These are phyloP conservation scores for Corydoras maculifer DNA, from an alignment of 2,113 vertebrate species.

Conservation along the genomic window DNA sequence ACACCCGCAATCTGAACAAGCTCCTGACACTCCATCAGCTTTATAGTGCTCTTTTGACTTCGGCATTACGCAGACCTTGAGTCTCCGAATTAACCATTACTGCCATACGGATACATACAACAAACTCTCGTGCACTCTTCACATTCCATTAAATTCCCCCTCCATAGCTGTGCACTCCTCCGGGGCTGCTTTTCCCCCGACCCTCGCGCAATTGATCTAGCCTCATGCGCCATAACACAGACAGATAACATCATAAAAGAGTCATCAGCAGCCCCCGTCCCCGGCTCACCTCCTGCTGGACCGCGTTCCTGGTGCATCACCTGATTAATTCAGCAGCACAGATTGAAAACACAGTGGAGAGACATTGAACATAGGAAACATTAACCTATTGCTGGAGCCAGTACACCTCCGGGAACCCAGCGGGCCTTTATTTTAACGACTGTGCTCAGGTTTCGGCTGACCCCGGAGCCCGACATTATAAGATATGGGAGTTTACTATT, in stretches of 20 bases:
- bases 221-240: constrained; percentile 16
- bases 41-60: constrained; percentile 13
- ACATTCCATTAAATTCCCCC: constrained; percentile 12
- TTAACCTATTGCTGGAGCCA: background rate
- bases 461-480: no score
- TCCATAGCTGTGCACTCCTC: background rate
- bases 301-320: constrained; percentile 12
- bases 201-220: constrained; percentile 5
- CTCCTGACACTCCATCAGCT: constrained; percentile 27
- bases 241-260: constrained; percentile 29
- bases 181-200: constrained; percentile 9
- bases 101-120: background rate
- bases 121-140: background rate
- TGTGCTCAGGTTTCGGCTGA: no score
- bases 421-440: no score
- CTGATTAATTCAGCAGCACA: constrained; percentile 32
- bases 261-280: constrained; percentile 13
- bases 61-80: constrained; percentile 14
- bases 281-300: constrained; percentile 20
- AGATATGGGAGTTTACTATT: no score
- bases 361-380: background rate
- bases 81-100: constrained; percentile 14
- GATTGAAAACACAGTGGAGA: constrained; percentile 10
- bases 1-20: background rate
- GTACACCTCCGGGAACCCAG: background rate